These are phyloP conservation scores for Odontamblyopus lacepedii DNA, from an alignment of 2,797 vertebrate species.

Conservation along the genomic window DNA sequence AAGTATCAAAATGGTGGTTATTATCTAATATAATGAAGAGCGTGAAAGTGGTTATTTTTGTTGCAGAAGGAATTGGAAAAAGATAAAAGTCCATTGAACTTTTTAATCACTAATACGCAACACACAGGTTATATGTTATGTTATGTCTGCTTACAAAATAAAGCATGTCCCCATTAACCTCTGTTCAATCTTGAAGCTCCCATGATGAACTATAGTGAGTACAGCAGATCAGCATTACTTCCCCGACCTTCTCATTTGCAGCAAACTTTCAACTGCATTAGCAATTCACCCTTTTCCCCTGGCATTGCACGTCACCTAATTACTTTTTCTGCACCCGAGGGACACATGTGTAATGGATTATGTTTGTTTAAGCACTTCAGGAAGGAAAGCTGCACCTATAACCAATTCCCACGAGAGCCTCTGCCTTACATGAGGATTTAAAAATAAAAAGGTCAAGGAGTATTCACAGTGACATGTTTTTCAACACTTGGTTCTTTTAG, in stretches of 20 bases:
- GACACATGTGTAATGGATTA: constrained; percentile 66
- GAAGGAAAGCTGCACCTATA: constrained; percentile 43
- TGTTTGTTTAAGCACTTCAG: constrained; percentile 63
- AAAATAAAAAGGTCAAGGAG: constrained; percentile 54
- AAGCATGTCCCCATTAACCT: background rate
- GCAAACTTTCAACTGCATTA: constrained; percentile 52
- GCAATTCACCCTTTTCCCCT: constrained; percentile 50
- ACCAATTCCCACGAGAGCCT: constrained; percentile 36
- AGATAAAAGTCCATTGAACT: background rate
- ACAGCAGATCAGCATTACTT: constrained; percentile 28
- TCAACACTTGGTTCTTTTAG: constrained; percentile 15
- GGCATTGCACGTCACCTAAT: constrained; percentile 55
- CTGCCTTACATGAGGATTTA: constrained; percentile 27
- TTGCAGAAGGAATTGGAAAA: background rate
- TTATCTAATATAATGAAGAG: too few relatives aligned
- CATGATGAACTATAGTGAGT: background rate
- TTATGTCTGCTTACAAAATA: background rate
- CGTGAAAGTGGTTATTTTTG: background rate
- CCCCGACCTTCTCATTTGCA: constrained; percentile 40
- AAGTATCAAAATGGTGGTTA: too few relatives aligned
- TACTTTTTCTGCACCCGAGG: constrained; percentile 59
- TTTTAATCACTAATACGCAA: background rate
- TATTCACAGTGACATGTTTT: constrained; percentile 38
- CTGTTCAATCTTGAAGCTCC: background rate
- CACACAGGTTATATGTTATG: background rate